These are phyloP conservation scores for Alouatta palliata DNA, from an alignment of 2,113 vertebrate species.

Conservation along the genomic window DNA sequence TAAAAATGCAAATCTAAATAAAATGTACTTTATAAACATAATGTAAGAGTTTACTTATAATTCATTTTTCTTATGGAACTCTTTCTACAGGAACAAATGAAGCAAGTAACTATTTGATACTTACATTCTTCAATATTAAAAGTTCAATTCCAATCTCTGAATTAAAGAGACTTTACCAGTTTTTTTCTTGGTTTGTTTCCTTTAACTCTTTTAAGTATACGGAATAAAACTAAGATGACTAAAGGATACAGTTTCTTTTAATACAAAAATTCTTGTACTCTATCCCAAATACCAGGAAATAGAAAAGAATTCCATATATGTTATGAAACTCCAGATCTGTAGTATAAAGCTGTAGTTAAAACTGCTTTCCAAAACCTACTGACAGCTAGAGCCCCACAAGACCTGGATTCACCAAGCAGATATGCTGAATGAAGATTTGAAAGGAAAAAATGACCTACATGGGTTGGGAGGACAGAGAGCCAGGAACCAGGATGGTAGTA, in stretches of 20 bases:
- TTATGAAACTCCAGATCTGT: not conserved
- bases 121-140: not conserved
- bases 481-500: not conserved
- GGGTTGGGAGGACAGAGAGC: not conserved
- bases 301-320: not conserved
- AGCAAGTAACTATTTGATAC: not conserved
- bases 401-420: not conserved
- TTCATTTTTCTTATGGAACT: conserved; percentile 22
- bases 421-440: not conserved
- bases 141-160: not conserved
- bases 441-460: not conserved
- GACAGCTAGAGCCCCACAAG: not conserved
- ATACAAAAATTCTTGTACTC: not conserved
- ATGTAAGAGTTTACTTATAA: not conserved
- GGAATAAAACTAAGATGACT: conserved; percentile 1
- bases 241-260: not conserved
- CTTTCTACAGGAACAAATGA: not conserved
- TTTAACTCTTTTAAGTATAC: not conserved
- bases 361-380: not conserved
- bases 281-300: not conserved
- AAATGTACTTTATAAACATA: not conserved
- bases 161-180: not conserved
- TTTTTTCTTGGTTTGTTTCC: not conserved
- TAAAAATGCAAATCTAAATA: conserved; percentile 42
- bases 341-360: not conserved